phyloP scores from a whole-genome alignment of 1,140 invertebrate species.

The Pseudomyrmex dendroicus region DNA sequence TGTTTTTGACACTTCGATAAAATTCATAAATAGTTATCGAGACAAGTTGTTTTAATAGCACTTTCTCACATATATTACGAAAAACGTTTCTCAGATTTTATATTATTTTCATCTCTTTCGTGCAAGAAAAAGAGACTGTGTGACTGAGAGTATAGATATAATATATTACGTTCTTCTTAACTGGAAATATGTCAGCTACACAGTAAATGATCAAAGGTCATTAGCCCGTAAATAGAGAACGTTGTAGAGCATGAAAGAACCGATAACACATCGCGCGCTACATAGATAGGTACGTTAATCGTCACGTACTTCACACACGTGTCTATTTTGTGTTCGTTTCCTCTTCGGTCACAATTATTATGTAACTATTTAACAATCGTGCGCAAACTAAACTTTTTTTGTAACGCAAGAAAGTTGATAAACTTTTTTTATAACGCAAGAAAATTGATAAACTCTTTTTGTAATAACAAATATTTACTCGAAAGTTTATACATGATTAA shows the following conservation, averaged over 20 bases:
- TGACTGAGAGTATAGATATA: conserved; percentile 20
- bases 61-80: no score
- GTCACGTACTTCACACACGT: neutral
- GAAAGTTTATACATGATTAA: neutral
- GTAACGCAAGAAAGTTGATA: neutral
- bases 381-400: neutral
- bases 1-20: no score
- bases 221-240: conserved; percentile 41
- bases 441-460: neutral
- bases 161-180: conserved; percentile 50
- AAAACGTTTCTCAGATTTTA: conserved; percentile 14
- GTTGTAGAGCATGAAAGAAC: conserved; percentile 57
- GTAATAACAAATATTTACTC: neutral
- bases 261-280: conserved; percentile 42
- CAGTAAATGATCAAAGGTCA: conserved; percentile 58
- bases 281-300: conserved; percentile 26
- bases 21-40: no score
- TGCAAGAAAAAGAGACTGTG: neutral
- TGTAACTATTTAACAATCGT: conserved; percentile 5
- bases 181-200: conserved; percentile 51
- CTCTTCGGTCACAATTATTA: conserved; percentile 19
- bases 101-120: conserved; percentile 36
- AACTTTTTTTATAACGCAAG: neutral
- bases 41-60: no score
- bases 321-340: conserved; percentile 1